Base-by-base conservation (phyloP, 2,113 vertebrate species). In the Psilopsiagon aymara region DNA sequence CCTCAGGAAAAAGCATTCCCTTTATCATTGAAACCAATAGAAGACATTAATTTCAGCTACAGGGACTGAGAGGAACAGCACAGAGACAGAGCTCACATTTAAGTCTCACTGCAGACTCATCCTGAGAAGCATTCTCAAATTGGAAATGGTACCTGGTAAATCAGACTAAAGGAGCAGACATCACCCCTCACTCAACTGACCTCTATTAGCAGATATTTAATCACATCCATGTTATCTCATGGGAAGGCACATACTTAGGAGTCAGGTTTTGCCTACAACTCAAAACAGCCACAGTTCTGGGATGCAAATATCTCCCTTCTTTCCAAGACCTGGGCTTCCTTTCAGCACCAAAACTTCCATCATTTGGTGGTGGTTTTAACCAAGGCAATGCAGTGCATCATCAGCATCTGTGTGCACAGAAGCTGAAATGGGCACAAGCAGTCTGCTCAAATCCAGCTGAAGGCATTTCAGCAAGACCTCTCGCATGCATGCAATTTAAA, bases 201-300 rank as follows among this genome's bases (percentile, higher is more conserved):
- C 21, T 68, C 52, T 16, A 0, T 28, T 16, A 13, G 25, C 12
- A 68, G 20, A 28, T 6, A 20, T 53, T 86, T 31, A 53, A 46
- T 28, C 28, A 37, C 1, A 3, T 49, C 4, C 15, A 12, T 0
- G 2, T n/a, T 29, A 44, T 59, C 33, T 17, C 31, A 79, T 2
- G 2, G 16, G 31, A 63, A 63, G 0, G 0, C 31, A n/a, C 5
- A 1, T 17, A n/a, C 29, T 25, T 29, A 18, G 10, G 21, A 39
- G 13, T 33, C 31, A 49, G 25, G 20, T 60, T 77, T 66, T 47
- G 70, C 31, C 44, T 77, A 21, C 39, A 55, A 10, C 41, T 62
- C 52, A 55, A 15, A 9, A n/a, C 2, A 25, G 17, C 15, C 31
- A 25, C 19, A 28, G 35, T 28, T 44, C 46, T 35, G 17, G 10